phyloP scores from a whole-genome alignment of 2,797 vertebrate genomes.

The Artibeus jamaicensis region DNA sequence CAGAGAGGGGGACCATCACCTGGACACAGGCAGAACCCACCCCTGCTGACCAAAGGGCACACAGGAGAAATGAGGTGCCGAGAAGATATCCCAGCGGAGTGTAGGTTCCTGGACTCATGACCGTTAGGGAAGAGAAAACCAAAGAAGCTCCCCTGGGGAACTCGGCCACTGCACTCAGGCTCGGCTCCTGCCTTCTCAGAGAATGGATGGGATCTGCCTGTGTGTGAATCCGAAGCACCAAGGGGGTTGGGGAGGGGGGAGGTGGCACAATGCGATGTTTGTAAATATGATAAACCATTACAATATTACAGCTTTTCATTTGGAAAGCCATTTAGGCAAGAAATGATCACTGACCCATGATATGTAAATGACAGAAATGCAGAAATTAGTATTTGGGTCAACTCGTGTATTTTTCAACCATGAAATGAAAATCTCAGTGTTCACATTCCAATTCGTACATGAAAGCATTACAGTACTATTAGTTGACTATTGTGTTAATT shows the following conservation, averaged over 20 bases:
- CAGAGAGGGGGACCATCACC: constrained; percentile 19
- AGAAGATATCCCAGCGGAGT: not conserved
- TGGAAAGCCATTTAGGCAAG: constrained; percentile 84
- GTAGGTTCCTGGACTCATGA: constrained; percentile 45
- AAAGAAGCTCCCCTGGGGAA: constrained; percentile 40
- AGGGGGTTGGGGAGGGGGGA: constrained; percentile 31
- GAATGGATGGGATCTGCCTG: constrained; percentile 37
- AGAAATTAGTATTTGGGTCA: constrained; percentile 87
- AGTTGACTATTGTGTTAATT: constrained; percentile 81
- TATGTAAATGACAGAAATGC: constrained; percentile 84
- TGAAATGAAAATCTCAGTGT: constrained; percentile 85
- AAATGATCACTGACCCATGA: constrained; percentile 85
- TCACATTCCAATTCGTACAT: constrained; percentile 83
- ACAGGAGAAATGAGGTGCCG: not conserved
- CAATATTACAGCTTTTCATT: constrained; percentile 82
- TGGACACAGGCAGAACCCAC: not conserved
- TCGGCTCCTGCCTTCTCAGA: not conserved
- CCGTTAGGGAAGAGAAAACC: constrained; percentile 64
- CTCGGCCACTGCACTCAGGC: not conserved
- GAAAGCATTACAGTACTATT: constrained; percentile 77
- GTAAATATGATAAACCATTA: constrained; percentile 82
- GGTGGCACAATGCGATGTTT: constrained; percentile 78
- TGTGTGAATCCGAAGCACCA: constrained; percentile 73
- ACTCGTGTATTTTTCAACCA: constrained; percentile 85
- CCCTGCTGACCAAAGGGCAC: not conserved